Evolutionary conservation across 1,140 invertebrate species (phyloP), one percentile per base, ranked within the genome.

Genomic region (Diorhabda carinulata): DNA sequence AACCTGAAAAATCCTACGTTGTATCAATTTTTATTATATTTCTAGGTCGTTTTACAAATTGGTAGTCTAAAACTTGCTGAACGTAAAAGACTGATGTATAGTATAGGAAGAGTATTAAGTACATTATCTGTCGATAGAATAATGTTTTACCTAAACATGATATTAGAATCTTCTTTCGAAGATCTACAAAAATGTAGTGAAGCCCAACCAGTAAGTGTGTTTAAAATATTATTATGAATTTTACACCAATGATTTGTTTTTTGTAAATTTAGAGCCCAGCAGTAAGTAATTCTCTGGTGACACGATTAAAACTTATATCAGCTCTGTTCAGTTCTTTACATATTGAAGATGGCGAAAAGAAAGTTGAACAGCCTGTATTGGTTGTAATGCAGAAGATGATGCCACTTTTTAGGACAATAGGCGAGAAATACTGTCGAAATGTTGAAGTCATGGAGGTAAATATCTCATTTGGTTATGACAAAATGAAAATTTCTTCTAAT

Each of bases 41-140:
- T 81, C 65, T 77, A 88, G 81, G 77, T 81, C 65, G 83, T 84
- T 10, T 75, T 90, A 2, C 78, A 81, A 57, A 82, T 82, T 45
- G 85, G 83, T 2, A 79, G 81, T 9, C 81, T 90, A 72, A 87
- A 86, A 80, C 82, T 86, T 62, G 82, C 85, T 2, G 92, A 94
- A 73, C 83, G 86, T 60, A 83, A 89, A 9, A 82, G 92, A 44
- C 77, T 94, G 3, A 94, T 94, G 91, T 91, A 86, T 63, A 89
- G 89, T 56, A 85, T 93, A 61, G 92, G 92, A 1, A 88, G 89
- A 74, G 84, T 93, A 0, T 80, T 94, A 64, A 91, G 91, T 66
- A 82, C 90, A 0, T 78, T 93, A 57, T 82, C 87, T 6, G 79
- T 86, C 2, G 83, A 87, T 4, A 83, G 85, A 61, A 90, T 92